Evolutionary conservation across 2,113 vertebrate species (phyloP).

Genomic region (Numenius arquata): DNA sequence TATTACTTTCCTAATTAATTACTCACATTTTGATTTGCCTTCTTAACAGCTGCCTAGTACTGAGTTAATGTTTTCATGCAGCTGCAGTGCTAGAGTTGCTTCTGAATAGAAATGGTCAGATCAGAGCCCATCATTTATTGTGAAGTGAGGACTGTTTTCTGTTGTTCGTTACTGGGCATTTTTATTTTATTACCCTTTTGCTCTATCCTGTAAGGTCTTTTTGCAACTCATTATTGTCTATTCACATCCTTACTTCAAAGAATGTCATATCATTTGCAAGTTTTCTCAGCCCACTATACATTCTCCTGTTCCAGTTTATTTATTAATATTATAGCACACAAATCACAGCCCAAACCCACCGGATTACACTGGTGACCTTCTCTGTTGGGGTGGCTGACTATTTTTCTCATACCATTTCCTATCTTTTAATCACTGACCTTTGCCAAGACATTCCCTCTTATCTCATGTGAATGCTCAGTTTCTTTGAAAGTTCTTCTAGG

Average conservation of each 20-base stretch:
- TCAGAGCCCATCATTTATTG: neutral
- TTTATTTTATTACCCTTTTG: neutral
- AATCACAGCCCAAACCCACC: neutral
- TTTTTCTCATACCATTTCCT: neutral
- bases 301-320: neutral
- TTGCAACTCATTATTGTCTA: neutral
- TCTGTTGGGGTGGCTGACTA: neutral
- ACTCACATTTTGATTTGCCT: neutral
- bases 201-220: neutral
- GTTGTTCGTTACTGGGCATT: neutral
- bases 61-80: neutral
- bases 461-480: neutral
- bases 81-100: neutral
- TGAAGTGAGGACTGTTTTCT: neutral
- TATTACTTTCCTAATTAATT: neutral
- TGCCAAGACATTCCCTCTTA: neutral
- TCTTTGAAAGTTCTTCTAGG: neutral
- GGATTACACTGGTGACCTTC: neutral
- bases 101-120: neutral
- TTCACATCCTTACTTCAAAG: neutral
- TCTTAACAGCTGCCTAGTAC: neutral
- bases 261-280: neutral
- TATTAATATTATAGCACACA: neutral
- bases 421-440: neutral
- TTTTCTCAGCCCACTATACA: neutral